Base-by-base conservation (phyloP, 1,140 invertebrate genomes). In the Meteorus sp. region DNA sequence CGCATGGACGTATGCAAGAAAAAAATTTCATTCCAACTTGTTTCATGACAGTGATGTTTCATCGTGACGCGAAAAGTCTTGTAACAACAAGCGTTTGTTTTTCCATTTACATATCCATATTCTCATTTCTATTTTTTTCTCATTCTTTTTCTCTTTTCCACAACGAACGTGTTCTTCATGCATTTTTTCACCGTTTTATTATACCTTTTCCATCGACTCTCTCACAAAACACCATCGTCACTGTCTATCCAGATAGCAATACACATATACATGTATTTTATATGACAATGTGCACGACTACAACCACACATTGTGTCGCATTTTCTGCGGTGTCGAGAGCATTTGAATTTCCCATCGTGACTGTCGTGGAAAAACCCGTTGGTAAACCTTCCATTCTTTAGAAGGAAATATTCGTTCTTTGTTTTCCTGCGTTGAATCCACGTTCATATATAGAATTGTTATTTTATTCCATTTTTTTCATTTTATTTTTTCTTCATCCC, bases 21-120 rank as follows among this genome's bases (percentile, higher is more conserved):
- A n/a, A 19, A 27, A 58, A 58, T 58, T 51, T 43, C 47, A 58
- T 58, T 58, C 17, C 47, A 25, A 37, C 44, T 48, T 47, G 44
- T 48, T 57, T 45, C 41, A 19, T 13, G 8, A 29, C 13, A 15
- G 8, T 3, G 19, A 50, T 51, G 13, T 17, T 58, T 43, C 51
- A 57, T 50, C 45, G 43, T 9, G 31, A 47, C 17, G 33, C 44
- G 37, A 56, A 48, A 35, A 44, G 44, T 22, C 11, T 48, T 15
- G n/a, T 19, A 56, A 56, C 60, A 60, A 61, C 63, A 44, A 53
- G 43, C 45, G 41, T 56, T 69, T 55, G 66, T 69, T 61, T 60
- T 56, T 53, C 39, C 20, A n/a, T n/a, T n/a, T n/a, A n/a, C n/a
- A n/a, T n/a, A n/a, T n/a, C n/a, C n/a, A n/a, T n/a, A n/a, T n/a